Percentiles rank a stretch among this genome's conserved stretches.
phyloP scores from a whole-genome alignment of 2,888 invertebrate genomes.

The Dolichopus griseipennis region DNA sequence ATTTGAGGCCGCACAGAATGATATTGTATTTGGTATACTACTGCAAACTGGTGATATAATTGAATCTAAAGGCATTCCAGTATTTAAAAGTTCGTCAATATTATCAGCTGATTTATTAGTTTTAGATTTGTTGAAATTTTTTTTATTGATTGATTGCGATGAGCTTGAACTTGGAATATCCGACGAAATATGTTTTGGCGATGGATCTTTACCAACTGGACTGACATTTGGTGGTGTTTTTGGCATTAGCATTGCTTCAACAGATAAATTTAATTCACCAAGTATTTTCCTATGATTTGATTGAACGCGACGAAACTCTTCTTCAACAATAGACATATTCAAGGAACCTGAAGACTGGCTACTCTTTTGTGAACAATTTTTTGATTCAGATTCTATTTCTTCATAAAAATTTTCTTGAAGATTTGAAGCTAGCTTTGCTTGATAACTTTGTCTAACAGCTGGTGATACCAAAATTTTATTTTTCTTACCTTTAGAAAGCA shows the following conservation, averaged over 20 bases:
- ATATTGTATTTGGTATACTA: slow-evolving; percentile 34
- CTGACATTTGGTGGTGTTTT: slow-evolving; percentile 48
- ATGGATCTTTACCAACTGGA: slow-evolving; percentile 40
- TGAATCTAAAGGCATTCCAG: slow-evolving; percentile 63
- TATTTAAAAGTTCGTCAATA: slow-evolving; percentile 48
- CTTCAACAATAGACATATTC: slow-evolving; percentile 66
- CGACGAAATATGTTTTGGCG: slow-evolving; percentile 52
- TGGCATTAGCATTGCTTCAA: slow-evolving; percentile 87
- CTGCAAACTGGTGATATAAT: slow-evolving; percentile 60
- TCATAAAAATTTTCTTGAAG: slow-evolving; percentile 43
- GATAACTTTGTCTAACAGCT: slow-evolving; percentile 53
- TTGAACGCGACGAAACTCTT: slow-evolving; percentile 75
- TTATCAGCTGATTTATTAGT: slow-evolving; percentile 19
- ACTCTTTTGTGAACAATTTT: not conserved
- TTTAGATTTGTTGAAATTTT: not conserved
- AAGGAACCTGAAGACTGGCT: slow-evolving; percentile 56
- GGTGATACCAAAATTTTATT: slow-evolving; percentile 37
- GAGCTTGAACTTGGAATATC: not conserved
- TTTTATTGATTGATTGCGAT: not conserved
- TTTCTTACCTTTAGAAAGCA: slow-evolving; percentile 41
- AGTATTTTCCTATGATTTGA: slow-evolving; percentile 72
- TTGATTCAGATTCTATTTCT: slow-evolving; percentile 26
- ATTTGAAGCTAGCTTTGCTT: slow-evolving; percentile 51
- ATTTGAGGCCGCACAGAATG: slow-evolving; percentile 23
- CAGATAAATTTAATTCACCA: slow-evolving; percentile 77